Evolutionary conservation across 2,888 invertebrate species (phyloP), one percentile per base, ranked within the genome.

Genomic region (Cataglyphis cursor): DNA sequence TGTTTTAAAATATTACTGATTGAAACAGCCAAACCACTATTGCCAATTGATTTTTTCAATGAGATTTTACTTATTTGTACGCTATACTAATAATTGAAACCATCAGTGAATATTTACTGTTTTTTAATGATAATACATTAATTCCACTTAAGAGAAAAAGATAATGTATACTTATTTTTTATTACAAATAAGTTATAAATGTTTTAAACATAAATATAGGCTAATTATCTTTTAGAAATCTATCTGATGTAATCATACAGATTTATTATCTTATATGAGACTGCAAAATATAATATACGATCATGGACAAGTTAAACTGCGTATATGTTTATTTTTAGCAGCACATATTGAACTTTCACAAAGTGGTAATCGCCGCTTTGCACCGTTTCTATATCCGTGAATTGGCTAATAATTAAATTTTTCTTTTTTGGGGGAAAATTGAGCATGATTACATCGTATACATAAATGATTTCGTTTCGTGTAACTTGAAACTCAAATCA

Each of bases 181-280:
- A 31, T 31, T 0, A 31, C 15, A 31, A 10, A 48, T 8, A n/a
- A 51, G n/a, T 8, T n/a, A 48, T 1, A 64, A 3, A 48, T 0
- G 6, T 68, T 18, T 48, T 8, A n/a, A 51, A n/a, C n/a, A 51
- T 68, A 68, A 10, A 28, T 31, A 10, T 31, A 31, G 8, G 1
- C 1, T 68, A 21, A 12, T 68, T 28, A 15, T n/a, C n/a, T 31
- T 68, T 31, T n/a, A 51, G 6, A 31, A 48, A 68, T 66, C 1
- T 18, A 1, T 44, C 5, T 44, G 3, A 68, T 12, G 28, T 6
- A 48, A 48, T 51, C 48, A 65, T 3, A 8, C 51, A 51, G 0
- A 35, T 48, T 48, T 48, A 48, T 51, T 51, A 51, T 51, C n/a
- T 51, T 51, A 51, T 51, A 51, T 51, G n/a, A 51, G n/a, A 51